phyloP scores from a whole-genome alignment of 2,888 invertebrate species.

The Onthophagus sagittarius region DNA sequence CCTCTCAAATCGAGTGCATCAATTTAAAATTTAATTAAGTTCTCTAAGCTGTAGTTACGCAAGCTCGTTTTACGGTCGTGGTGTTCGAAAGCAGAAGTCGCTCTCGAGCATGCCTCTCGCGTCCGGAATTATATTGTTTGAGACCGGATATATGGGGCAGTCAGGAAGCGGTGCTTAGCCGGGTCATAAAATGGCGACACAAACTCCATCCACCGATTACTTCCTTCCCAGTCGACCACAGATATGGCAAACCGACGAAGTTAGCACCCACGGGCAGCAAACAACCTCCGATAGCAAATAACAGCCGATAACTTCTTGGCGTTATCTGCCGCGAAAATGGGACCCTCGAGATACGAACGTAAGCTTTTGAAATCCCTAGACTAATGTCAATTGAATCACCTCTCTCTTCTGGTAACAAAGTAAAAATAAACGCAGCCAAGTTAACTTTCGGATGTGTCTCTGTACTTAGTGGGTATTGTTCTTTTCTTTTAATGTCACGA shows the following conservation, averaged over 20 bases:
- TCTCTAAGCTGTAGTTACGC: neutral
- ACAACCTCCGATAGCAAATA: neutral
- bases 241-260: neutral
- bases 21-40: neutral
- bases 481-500: neutral
- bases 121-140: constrained; percentile 21
- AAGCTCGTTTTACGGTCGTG: neutral
- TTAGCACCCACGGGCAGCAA: neutral
- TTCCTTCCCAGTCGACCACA: constrained; percentile 30
- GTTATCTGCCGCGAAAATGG: neutral
- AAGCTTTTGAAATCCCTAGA: neutral
- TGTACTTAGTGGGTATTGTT: neutral
- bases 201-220: constrained; percentile 33
- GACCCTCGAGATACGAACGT: neutral
- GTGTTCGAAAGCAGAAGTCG: neutral
- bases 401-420: neutral
- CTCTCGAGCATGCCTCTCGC: constrained; percentile 3
- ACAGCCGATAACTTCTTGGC: neutral
- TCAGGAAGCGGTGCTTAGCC: constrained; percentile 32
- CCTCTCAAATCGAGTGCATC: neutral
- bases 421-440: neutral
- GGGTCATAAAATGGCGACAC: constrained; percentile 34
- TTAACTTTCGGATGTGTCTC: neutral
- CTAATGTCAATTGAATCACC: neutral
- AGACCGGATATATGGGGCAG: constrained; percentile 30